Percentiles rank a stretch among this genome's conserved stretches.
phyloP scores from a whole-genome alignment of 2,888 invertebrate genomes.

The Lacanobia wlatinum region DNA sequence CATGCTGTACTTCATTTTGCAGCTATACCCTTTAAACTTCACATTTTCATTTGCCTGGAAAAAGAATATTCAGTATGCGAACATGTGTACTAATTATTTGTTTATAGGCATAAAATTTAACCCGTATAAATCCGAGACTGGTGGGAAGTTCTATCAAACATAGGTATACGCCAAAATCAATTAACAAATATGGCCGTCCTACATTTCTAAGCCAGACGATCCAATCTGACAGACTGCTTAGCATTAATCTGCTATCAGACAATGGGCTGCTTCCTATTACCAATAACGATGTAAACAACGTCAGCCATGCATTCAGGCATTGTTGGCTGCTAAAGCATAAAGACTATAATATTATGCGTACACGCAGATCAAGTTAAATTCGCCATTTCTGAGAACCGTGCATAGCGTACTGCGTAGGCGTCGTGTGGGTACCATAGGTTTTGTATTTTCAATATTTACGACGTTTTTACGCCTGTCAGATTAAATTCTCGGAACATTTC shows the following conservation, averaged over 20 bases:
- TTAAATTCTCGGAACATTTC: slow-evolving; percentile 60
- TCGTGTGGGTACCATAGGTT: slow-evolving; percentile 58
- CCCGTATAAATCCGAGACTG: no score
- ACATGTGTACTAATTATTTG: background rate
- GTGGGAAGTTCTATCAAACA: background rate
- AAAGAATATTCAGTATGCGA: slow-evolving; percentile 1
- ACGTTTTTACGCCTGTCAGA: slow-evolving; percentile 66
- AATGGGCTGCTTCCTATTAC: slow-evolving; percentile 41
- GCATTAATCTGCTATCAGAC: slow-evolving; percentile 36
- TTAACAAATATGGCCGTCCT: background rate
- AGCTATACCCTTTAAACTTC: slow-evolving; percentile 23
- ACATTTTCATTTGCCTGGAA: slow-evolving; percentile 3
- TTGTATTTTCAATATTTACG: slow-evolving; percentile 67
- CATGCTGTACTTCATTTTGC: slow-evolving; percentile 43
- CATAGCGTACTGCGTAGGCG: slow-evolving; percentile 62
- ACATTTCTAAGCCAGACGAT: slow-evolving; percentile 7
- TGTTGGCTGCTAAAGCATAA: slow-evolving; percentile 19
- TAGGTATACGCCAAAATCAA: background rate
- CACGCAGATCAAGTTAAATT: slow-evolving; percentile 67
- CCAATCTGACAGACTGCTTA: slow-evolving; percentile 19
- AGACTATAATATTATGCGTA: slow-evolving; percentile 26
- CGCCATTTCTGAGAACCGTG: slow-evolving; percentile 62
- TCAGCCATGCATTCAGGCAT: slow-evolving; percentile 33
- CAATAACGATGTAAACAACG: slow-evolving; percentile 32
- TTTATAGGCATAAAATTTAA: no score